A percentile compares a stretch with the other conserved stretches of the same genome.
These are phyloP conservation scores for Schizothorax lantsangensis DNA, from an alignment of 2,797 vertebrate species.

Conservation along the genomic window DNA sequence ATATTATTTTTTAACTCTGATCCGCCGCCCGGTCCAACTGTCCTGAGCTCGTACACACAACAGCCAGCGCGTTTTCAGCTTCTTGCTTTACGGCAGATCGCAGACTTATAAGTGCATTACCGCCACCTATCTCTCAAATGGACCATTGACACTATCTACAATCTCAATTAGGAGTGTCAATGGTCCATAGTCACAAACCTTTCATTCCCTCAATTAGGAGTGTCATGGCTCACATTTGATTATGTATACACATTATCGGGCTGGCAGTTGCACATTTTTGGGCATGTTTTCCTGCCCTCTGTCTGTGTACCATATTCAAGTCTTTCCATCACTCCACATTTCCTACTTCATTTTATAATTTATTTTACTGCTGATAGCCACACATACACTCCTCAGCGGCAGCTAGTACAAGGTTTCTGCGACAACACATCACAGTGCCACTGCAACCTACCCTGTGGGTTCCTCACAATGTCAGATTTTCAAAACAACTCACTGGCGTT, in stretches of 20 bases:
- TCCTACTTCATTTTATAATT: slow-evolving; percentile 3
- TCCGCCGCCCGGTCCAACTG: too few relatives aligned
- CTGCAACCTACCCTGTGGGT: slow-evolving; percentile 38
- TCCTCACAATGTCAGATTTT: slow-evolving; percentile 33
- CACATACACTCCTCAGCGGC: background rate
- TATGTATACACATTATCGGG: background rate
- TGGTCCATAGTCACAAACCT: background rate
- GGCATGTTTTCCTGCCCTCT: background rate
- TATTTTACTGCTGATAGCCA: background rate
- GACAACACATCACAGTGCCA: slow-evolving; percentile 17
- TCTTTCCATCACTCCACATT: slow-evolving; percentile 26
- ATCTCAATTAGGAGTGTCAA: too few relatives aligned
- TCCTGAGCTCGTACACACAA: too few relatives aligned
- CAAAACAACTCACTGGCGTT: slow-evolving; percentile 46
- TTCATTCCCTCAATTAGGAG: background rate
- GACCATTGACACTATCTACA: too few relatives aligned
- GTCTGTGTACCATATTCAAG: slow-evolving; percentile 2
- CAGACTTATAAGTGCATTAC: too few relatives aligned
- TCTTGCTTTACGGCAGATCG: too few relatives aligned
- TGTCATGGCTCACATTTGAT: background rate
- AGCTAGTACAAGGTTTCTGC: slow-evolving; percentile 39
- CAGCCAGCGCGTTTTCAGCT: too few relatives aligned
- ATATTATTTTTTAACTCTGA: too few relatives aligned
- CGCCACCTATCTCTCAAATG: too few relatives aligned
- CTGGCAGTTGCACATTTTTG: background rate